phyloP scores from a whole-genome alignment of 2,888 invertebrate species.

The Philereme transversata region DNA sequence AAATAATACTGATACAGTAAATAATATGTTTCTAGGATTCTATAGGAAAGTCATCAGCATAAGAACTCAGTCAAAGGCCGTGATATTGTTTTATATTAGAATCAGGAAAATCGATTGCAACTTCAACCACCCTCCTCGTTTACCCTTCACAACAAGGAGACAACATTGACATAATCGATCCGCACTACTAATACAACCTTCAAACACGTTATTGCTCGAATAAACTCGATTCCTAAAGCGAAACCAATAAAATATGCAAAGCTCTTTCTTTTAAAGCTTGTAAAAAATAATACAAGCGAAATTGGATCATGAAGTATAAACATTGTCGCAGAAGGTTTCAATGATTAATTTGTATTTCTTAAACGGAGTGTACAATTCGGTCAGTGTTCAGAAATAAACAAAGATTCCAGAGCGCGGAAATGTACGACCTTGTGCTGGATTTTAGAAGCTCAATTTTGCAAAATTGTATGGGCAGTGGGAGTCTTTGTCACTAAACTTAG shows the following conservation, averaged over 20 bases:
- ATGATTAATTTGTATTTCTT: conserved; percentile 49
- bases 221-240: conserved; percentile 2
- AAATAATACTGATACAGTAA: too few relatives aligned
- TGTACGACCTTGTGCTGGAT: conserved; percentile 60
- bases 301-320: conserved; percentile 31
- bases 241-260: conserved; percentile 20
- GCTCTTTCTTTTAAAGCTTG: conserved; percentile 31
- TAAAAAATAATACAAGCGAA: conserved; percentile 21
- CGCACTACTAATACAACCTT: conserved; percentile 14
- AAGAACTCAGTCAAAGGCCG: too few relatives aligned
- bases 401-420: conserved; percentile 50
- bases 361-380: conserved; percentile 45
- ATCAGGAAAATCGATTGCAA: conserved; percentile 15
- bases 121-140: conserved; percentile 25
- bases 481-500: conserved; percentile 15
- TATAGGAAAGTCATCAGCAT: too few relatives aligned
- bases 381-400: conserved; percentile 50
- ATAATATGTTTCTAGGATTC: too few relatives aligned
- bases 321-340: conserved; percentile 40
- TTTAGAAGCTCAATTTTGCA: conserved; percentile 47
- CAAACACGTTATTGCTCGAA: conserved; percentile 1
- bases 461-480: conserved; percentile 23
- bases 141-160: conserved; percentile 36
- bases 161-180: conserved; percentile 44
- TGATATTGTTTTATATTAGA: neutral